Evolutionary conservation across 2,113 vertebrate genomes (phyloP).

Genomic region (Thalassarche chlororhynchos): DNA sequence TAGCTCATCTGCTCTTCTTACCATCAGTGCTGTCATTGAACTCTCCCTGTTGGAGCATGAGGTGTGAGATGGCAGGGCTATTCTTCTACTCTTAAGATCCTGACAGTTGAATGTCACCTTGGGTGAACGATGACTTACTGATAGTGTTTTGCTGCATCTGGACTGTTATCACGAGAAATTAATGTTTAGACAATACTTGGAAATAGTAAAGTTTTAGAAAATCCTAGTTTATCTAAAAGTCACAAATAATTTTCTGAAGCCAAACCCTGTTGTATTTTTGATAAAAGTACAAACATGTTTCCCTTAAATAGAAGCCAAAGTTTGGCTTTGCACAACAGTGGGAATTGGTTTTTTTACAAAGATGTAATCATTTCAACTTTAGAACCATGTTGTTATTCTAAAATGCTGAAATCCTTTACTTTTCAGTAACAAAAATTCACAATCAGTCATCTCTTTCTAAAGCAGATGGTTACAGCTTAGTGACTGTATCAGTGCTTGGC

Average conservation of each 20-base stretch:
- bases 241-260: background rate
- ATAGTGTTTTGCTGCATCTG: background rate
- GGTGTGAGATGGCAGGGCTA: background rate
- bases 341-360: background rate
- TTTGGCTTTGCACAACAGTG: background rate
- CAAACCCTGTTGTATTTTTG: background rate
- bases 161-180: background rate
- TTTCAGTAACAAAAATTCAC: background rate
- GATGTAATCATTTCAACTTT: background rate
- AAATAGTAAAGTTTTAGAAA: background rate
- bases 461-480: background rate
- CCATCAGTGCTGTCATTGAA: background rate
- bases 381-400: background rate
- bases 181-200: background rate
- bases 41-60: background rate
- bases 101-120: slow-evolving; percentile 54
- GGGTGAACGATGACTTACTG: background rate
- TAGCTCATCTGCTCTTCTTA: background rate
- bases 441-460: background rate
- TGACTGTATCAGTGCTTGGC: background rate
- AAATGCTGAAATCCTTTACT: background rate
- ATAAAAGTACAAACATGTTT: background rate
- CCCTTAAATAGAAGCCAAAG: background rate
- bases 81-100: background rate
- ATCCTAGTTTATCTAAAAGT: background rate